Percentiles rank a stretch among this genome's conserved stretches.
Conservation (phyloP, 2,113 vertebrate species). For the Heliornis fulica region DNA sequence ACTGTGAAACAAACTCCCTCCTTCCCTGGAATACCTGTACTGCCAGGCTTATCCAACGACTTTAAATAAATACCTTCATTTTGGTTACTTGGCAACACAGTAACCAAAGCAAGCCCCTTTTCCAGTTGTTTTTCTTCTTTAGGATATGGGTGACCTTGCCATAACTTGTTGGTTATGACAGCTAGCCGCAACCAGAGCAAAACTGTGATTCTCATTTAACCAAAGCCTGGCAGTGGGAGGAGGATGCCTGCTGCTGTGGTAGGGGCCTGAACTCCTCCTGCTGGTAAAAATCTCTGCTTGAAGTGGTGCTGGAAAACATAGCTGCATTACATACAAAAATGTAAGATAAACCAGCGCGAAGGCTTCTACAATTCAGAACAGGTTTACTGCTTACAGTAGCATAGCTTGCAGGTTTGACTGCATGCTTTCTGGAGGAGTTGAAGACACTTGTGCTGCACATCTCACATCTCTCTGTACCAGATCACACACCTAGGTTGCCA, state of each 20-base stretch:
- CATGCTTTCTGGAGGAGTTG: neutral
- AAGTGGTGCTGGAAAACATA: neutral
- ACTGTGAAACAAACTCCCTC: neutral
- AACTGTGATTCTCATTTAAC: neutral
- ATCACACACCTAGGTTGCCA: neutral
- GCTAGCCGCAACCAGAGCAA: neutral
- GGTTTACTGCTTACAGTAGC: neutral
- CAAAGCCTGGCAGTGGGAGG: neutral
- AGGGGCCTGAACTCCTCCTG: neutral
- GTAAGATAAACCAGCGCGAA: neutral
- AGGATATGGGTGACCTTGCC: neutral
- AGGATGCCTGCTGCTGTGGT: neutral
- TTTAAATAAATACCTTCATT: neutral
- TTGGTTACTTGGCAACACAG: neutral
- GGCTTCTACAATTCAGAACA: neutral
- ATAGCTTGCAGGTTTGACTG: neutral
- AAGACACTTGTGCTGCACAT: neutral
- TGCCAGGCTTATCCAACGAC: neutral
- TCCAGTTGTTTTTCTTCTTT: neutral
- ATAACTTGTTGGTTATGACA: neutral
- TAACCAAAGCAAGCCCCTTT: neutral
- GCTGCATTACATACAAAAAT: neutral
- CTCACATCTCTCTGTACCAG: neutral
- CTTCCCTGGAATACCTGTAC: conserved; percentile 34
- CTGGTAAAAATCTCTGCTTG: neutral